Base-by-base conservation (phyloP, 2,797 vertebrate species). In the Molossus molossus region DNA sequence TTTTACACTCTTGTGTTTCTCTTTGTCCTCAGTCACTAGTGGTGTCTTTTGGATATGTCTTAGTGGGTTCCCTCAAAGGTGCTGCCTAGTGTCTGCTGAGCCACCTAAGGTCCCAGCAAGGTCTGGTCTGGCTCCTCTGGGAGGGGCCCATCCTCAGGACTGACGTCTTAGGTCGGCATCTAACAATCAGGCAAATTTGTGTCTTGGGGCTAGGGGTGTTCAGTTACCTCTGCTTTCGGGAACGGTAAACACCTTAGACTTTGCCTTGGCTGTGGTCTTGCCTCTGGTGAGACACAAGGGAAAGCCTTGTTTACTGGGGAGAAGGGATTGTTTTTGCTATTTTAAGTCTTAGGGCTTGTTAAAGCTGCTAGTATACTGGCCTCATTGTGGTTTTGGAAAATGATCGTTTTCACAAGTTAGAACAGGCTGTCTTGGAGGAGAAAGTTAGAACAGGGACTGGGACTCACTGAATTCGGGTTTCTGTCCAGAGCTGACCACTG, bases 301-400 rank as follows among this genome's bases (percentile, higher is more conserved):
- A 94, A 95, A 97, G 92, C 85, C 90, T 96, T 97, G 97, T 97
- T 97, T 97, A 89, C 85, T 95, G 94, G 95, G 67, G 88, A 94
- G 86, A 93, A 94, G 60, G 76, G 23, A 67, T 85, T 81, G 65
- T 85, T 94, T 94, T 96, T 89, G 69, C 88, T 95, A 9, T 93
- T 55, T 90, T 87, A 96, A 97, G 92, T 89, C 55, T 67, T 53
- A 27, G 14, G 83, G 85, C 82, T 76, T 69, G 20, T 86, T 88
- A 81, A 91, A 96, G 70, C 90, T 79, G 37, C 33, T 40, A 70
- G 69, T n/a, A 86, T 76, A 29, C 73, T 67, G 62, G 64, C 90
- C 88, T 96, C 80, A 7, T 81, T 90, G 76, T 15, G 13, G 33
- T 60, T 96, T 95, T 94, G 72, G 82, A 82, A 96, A 94, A 95